Evolutionary conservation across 2,113 vertebrate species (phyloP).

Genomic region (Gavia stellata): DNA sequence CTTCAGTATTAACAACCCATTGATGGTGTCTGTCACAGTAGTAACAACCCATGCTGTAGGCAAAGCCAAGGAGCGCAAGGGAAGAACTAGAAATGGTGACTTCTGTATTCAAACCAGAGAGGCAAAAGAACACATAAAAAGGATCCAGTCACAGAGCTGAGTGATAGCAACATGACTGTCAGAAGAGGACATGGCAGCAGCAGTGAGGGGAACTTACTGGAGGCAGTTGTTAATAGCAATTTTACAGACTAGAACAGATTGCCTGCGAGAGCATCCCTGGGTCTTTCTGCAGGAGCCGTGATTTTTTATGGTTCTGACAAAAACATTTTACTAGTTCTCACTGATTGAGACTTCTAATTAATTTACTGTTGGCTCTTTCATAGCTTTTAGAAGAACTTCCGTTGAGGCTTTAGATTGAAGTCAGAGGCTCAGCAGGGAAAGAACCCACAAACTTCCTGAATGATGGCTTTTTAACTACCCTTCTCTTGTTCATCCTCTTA

Average conservation of each 20-base stretch:
- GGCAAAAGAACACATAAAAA: neutral
- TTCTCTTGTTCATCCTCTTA: neutral
- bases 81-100: neutral
- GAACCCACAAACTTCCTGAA: neutral
- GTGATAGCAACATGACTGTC: neutral
- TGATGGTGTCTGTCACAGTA: neutral
- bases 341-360: neutral
- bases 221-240: neutral
- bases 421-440: neutral
- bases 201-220: neutral
- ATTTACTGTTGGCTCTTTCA: neutral
- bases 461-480: neutral
- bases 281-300: neutral
- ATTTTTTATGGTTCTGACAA: neutral
- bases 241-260: neutral
- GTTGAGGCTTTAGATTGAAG: neutral
- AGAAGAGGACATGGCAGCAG: neutral
- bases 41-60: neutral
- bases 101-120: neutral
- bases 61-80: neutral
- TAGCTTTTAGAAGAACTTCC: neutral
- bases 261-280: fast-evolving
- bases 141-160: neutral
- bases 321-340: neutral
- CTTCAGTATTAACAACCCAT: neutral